Evolutionary conservation across 2,113 vertebrate species (phyloP).

Genomic region (Boleophthalmus pectinirostris): DNA sequence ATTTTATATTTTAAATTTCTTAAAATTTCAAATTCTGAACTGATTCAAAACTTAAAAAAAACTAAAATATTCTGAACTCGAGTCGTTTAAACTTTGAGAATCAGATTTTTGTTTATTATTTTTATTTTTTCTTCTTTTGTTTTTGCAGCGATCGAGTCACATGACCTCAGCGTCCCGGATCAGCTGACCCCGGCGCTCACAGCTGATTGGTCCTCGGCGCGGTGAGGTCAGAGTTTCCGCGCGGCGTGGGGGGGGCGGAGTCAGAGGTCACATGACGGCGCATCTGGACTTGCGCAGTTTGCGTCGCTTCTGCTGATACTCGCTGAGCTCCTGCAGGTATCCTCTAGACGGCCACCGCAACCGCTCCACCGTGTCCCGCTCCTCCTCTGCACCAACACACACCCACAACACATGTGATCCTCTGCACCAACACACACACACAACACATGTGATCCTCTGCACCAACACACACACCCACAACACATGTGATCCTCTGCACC

Average conservation of each 20-base stretch:
- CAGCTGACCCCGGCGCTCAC: not conserved
- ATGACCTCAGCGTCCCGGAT: not conserved
- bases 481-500: too few relatives aligned
- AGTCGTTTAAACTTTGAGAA: not conserved
- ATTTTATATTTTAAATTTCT: too few relatives aligned
- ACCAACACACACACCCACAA: too few relatives aligned
- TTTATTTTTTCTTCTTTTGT: not conserved
- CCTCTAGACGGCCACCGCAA: constrained; percentile 91
- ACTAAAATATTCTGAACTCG: too few relatives aligned
- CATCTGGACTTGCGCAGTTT: constrained; percentile 91
- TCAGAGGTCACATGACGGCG: constrained; percentile 82
- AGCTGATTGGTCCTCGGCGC: not conserved
- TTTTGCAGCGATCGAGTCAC: not conserved
- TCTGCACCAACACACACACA: not conserved
- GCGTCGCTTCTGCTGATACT: constrained; percentile 90
- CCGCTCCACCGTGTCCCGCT: constrained; percentile 90
- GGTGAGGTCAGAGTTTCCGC: not conserved
- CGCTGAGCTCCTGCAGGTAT: constrained; percentile 94
- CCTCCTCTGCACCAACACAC: constrained; percentile 79
- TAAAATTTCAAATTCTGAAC: too few relatives aligned
- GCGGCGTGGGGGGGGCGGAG: too few relatives aligned
- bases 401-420: not conserved
- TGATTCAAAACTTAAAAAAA: too few relatives aligned
- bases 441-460: not conserved
- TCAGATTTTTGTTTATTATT: too few relatives aligned